Evolutionary conservation across 2,797 vertebrate species (phyloP).

Genomic region (Propithecus deckenii): DNA sequence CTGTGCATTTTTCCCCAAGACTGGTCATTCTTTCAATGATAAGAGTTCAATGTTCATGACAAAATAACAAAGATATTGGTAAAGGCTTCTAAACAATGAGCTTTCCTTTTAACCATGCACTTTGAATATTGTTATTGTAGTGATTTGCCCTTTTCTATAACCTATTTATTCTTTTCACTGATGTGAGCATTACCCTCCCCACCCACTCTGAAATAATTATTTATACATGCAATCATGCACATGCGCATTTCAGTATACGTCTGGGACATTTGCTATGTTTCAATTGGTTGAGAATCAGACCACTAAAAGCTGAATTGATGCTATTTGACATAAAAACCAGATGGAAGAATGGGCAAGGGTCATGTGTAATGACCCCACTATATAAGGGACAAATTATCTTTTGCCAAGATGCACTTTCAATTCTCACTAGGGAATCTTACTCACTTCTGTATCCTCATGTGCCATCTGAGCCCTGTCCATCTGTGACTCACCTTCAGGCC

Average conservation of each 20-base stretch:
- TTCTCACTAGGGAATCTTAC: conserved; percentile 64
- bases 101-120: neutral
- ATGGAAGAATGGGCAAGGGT: conserved; percentile 59
- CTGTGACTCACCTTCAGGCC: conserved; percentile 68
- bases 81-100: neutral
- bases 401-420: conserved; percentile 66
- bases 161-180: neutral
- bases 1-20: conserved; percentile 51
- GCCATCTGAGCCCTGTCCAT: conserved; percentile 72
- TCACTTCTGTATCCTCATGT: conserved; percentile 59
- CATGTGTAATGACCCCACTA: conserved; percentile 64
- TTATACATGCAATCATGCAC: neutral
- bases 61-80: conserved; percentile 25
- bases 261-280: neutral
- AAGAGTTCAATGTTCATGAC: conserved; percentile 29
- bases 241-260: neutral
- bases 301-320: conserved; percentile 64
- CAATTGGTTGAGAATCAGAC: conserved; percentile 21
- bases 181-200: neutral
- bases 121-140: neutral
- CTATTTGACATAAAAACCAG: conserved; percentile 73
- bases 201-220: neutral
- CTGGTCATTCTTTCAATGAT: conserved; percentile 24
- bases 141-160: neutral
- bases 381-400: conserved; percentile 49